Evolutionary conservation across 2,113 vertebrate species (phyloP), one percentile per base, ranked within the genome.

Genomic region (Patagioenas fasciata): DNA sequence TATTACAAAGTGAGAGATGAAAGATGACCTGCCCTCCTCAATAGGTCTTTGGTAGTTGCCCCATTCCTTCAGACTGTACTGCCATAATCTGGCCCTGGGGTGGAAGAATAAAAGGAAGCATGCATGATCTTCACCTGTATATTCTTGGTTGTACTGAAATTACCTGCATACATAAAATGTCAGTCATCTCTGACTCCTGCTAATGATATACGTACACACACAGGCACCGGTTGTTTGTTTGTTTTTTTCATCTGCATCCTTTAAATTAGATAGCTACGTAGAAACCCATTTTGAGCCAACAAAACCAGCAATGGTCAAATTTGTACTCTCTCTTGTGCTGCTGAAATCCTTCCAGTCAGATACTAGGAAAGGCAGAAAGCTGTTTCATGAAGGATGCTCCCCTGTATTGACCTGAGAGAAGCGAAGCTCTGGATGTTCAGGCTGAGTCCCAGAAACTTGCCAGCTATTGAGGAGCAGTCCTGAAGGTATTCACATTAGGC

Each of bases 161-260:
- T 29, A 79, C 7, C 32, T 80, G 36, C 10, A 6, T 29, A 34
- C 34, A 20, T 21, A 74, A 71, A 72, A 64, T 7, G 7, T 26
- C 29, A 24, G 56, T 75, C 19, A 24, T 36, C 62, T 47, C 38
- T 0, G 1, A 44, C 12, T 47, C 5, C 17, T 71, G 21, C 51
- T 78, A 57, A 48, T n/a, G 58, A 53, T 15, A 29, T 9, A 50
- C 23, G 23, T 6, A 56, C 8, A 36, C 9, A 40, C 21, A 57
- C 0, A 32, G 10, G 14, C 60, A 17, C 8, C 10, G 9, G 5
- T 3, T 3, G 9, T 8, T 0, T 0, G 6, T 17, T 44, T 44
- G 18, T 44, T 19, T 19, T 47, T 47, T 47, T 47, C 44, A 47
- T 47, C 2, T 1, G 15, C 16, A 7, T 21, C 17, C 18, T 50